These are phyloP conservation scores for Mylabris sibirica DNA, from an alignment of 2,888 invertebrate genomes.

Conservation along the genomic window DNA sequence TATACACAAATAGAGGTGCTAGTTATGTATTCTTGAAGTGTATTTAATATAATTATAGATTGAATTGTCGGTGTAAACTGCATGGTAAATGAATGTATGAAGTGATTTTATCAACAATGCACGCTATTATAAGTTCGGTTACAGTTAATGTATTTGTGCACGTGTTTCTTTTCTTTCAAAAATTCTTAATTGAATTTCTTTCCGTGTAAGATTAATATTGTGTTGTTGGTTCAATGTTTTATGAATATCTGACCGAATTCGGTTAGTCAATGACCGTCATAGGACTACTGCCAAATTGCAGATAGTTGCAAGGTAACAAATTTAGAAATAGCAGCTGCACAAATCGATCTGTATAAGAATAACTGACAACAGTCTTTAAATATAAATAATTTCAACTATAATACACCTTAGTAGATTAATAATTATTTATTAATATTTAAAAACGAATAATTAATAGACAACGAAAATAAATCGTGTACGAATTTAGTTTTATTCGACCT, in stretches of 20 bases:
- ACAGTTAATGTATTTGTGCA: too few relatives aligned
- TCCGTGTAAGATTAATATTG: not conserved
- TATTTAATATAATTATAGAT: not conserved
- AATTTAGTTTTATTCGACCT: not conserved
- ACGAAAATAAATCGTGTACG: not conserved
- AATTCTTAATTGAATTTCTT: not conserved
- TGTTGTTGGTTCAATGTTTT: not conserved
- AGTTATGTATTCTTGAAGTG: too few relatives aligned
- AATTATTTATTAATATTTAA: not conserved
- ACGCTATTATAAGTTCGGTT: constrained; percentile 37
- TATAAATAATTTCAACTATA: not conserved
- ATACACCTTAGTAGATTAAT: not conserved
- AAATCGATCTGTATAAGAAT: not conserved
- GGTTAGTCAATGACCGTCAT: constrained; percentile 7
- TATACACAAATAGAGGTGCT: too few relatives aligned
- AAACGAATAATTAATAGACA: not conserved
- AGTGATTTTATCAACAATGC: constrained; percentile 31
- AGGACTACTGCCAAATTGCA: constrained; percentile 7
- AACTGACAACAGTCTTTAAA: not conserved
- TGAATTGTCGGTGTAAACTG: not conserved
- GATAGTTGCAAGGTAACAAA: constrained; percentile 7
- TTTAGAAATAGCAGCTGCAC: constrained; percentile 10
- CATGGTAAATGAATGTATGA: not conserved
- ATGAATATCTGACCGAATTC: constrained; percentile 8
- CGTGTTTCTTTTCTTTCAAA: too few relatives aligned